Evolutionary conservation across 2,113 vertebrate genomes (phyloP).

Genomic region (Ophthalmolycus amberensis): DNA sequence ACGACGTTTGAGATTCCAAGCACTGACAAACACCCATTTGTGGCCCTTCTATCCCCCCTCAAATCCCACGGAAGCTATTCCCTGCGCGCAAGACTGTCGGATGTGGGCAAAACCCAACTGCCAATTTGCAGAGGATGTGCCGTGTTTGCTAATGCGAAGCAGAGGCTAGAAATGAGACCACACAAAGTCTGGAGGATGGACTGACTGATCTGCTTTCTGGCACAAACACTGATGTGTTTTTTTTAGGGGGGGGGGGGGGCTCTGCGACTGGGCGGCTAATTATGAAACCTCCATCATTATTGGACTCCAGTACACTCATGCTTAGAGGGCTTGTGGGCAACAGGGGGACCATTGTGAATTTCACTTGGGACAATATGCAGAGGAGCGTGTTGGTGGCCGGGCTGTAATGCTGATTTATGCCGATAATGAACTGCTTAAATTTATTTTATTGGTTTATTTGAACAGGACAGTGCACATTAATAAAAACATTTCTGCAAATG

Average conservation of each 20-base stretch:
- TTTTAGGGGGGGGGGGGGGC: slow-evolving; percentile 17
- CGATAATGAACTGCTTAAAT: slow-evolving; percentile 63
- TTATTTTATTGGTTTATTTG: too few species aligned
- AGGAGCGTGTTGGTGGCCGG: slow-evolving; percentile 50
- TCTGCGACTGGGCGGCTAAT: slow-evolving; percentile 64
- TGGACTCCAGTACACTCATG: slow-evolving; percentile 47
- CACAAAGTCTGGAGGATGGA: slow-evolving; percentile 77
- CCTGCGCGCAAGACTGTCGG: slow-evolving; percentile 69
- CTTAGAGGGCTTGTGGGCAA: slow-evolving; percentile 54
- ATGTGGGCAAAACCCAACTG: slow-evolving; percentile 80
- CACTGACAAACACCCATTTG: slow-evolving; percentile 80
- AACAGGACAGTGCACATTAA: too few species aligned
- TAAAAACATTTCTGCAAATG: too few species aligned
- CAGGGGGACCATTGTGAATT: slow-evolving; percentile 38
- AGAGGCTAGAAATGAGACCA: slow-evolving; percentile 77
- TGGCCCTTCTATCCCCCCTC: slow-evolving; percentile 72
- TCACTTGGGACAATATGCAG: slow-evolving; percentile 45
- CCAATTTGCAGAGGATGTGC: slow-evolving; percentile 83
- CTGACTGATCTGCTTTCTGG: slow-evolving; percentile 64
- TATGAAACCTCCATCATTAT: slow-evolving; percentile 67
- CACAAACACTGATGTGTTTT: slow-evolving; percentile 29
- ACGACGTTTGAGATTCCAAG: slow-evolving; percentile 74
- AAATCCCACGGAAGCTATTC: slow-evolving; percentile 77
- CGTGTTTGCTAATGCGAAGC: slow-evolving; percentile 81
- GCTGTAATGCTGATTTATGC: slow-evolving; percentile 66